These are phyloP conservation scores for Rhyzopertha dominica DNA, from an alignment of 1,140 invertebrate species.

Conservation along the genomic window DNA sequence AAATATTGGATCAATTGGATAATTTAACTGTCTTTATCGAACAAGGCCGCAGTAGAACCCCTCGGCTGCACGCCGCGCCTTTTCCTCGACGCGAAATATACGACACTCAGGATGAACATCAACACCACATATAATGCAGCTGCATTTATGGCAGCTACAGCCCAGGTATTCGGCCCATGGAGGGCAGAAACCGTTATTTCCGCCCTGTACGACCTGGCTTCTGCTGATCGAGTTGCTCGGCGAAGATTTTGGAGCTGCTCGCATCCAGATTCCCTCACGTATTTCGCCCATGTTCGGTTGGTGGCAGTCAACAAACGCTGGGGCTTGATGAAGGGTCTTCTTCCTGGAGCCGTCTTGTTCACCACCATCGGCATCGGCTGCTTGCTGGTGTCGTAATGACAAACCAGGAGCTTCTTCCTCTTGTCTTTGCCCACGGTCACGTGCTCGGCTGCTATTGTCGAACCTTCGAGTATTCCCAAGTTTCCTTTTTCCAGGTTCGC, in stretches of 20 bases:
- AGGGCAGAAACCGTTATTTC: slow-evolving; percentile 19
- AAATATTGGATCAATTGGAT: too few species aligned
- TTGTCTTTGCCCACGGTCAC: slow-evolving; percentile 51
- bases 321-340: slow-evolving; percentile 53
- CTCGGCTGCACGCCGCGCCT: too few species aligned
- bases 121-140: slow-evolving; percentile 24
- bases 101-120: slow-evolving; percentile 27
- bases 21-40: too few species aligned
- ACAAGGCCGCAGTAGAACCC: too few species aligned
- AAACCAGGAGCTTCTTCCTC: slow-evolving; percentile 59
- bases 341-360: slow-evolving; percentile 50
- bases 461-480: slow-evolving; percentile 59
- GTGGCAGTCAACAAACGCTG: slow-evolving; percentile 52
- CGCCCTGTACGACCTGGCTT: slow-evolving; percentile 14
- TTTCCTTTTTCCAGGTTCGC: slow-evolving; percentile 59
- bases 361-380: slow-evolving; percentile 24
- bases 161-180: slow-evolving; percentile 32
- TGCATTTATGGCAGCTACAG: slow-evolving; percentile 25
- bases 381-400: slow-evolving; percentile 53
- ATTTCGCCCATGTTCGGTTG: slow-evolving; percentile 67
- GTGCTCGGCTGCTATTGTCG: slow-evolving; percentile 55
- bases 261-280: slow-evolving; percentile 63
- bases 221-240: slow-evolving; percentile 22
- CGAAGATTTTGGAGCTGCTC: slow-evolving; percentile 39
- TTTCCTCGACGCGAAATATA: slow-evolving; percentile 18